phyloP scores from a whole-genome alignment of 2,888 invertebrate species.

The Eupsilia transversa region DNA sequence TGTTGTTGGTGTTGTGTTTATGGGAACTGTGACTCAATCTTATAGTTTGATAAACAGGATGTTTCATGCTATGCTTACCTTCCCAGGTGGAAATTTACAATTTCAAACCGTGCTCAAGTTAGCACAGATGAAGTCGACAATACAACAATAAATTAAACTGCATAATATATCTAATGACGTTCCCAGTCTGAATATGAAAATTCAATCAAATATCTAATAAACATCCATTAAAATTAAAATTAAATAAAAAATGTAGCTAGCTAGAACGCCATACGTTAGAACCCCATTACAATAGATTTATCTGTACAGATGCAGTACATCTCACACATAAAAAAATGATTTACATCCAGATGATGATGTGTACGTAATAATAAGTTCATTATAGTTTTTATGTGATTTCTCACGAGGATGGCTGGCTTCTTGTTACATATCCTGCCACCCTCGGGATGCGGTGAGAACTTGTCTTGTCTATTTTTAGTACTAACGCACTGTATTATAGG shows the following conservation, averaged over 20 bases:
- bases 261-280: too few relatives aligned
- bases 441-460: conserved; percentile 60
- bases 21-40: conserved; percentile 31
- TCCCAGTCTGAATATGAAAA: too few relatives aligned
- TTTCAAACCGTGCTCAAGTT: neutral
- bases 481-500: neutral
- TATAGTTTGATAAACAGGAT: conserved; percentile 50
- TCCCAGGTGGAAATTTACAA: neutral
- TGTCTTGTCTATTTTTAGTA: conserved; percentile 60
- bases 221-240: too few relatives aligned
- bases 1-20: conserved; percentile 39
- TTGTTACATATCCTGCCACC: conserved; percentile 62
- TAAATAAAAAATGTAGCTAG: too few relatives aligned
- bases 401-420: conserved; percentile 63
- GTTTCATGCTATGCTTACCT: neutral
- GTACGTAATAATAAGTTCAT: conserved; percentile 40
- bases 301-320: conserved; percentile 19
- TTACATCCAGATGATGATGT: conserved; percentile 43
- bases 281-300: conserved; percentile 4
- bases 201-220: too few relatives aligned
- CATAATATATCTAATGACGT: too few relatives aligned
- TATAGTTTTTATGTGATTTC: conserved; percentile 60
- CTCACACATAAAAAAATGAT: conserved; percentile 34
- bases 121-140: too few relatives aligned
- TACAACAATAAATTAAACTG: too few relatives aligned